A percentile compares a stretch with the other conserved stretches of the same genome.
Conservation (phyloP, 2,113 vertebrate species). For the Gadus macrocephalus region DNA sequence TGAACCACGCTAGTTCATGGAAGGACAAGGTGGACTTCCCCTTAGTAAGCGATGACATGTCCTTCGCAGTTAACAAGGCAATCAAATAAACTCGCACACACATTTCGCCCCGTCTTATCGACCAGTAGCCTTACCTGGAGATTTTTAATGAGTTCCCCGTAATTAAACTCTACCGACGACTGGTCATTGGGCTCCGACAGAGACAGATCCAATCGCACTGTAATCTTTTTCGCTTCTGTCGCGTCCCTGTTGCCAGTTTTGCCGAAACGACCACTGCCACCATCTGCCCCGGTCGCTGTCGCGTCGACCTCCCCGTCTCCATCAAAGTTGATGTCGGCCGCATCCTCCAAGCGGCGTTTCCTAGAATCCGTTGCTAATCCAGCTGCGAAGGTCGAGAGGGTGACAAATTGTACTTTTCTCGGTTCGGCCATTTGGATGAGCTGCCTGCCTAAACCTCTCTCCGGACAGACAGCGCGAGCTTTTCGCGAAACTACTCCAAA, state of each 20-base stretch:
- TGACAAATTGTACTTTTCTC: conserved; percentile 86
- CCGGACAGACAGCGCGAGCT: conserved; percentile 64
- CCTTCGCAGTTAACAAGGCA: conserved; percentile 25
- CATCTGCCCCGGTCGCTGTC: conserved; percentile 63
- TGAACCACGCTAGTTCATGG: conserved; percentile 39
- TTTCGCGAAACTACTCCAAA: conserved; percentile 75
- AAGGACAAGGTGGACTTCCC: conserved; percentile 51
- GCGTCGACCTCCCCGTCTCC: conserved; percentile 53
- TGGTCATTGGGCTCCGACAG: conserved; percentile 89
- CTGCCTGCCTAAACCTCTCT: conserved; percentile 67
- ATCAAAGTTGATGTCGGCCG: conserved; percentile 63
- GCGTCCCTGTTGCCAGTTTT: conserved; percentile 63
- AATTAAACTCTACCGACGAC: conserved; percentile 91
- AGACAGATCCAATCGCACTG: conserved; percentile 84
- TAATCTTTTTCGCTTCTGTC: conserved; percentile 67
- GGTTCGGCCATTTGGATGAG: conserved; percentile 83
- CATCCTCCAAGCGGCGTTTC: conserved; percentile 70
- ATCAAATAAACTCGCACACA: conserved; percentile 39
- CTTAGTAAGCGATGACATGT: conserved; percentile 52
- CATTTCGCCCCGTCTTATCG: not conserved
- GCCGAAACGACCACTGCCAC: conserved; percentile 59
- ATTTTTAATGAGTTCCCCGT: conserved; percentile 85
- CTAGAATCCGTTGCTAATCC: conserved; percentile 63
- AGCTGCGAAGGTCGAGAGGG: conserved; percentile 72
- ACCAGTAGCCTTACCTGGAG: conserved; percentile 55